phyloP scores from a whole-genome alignment of 2,113 vertebrate species.

The Caracal caracal region DNA sequence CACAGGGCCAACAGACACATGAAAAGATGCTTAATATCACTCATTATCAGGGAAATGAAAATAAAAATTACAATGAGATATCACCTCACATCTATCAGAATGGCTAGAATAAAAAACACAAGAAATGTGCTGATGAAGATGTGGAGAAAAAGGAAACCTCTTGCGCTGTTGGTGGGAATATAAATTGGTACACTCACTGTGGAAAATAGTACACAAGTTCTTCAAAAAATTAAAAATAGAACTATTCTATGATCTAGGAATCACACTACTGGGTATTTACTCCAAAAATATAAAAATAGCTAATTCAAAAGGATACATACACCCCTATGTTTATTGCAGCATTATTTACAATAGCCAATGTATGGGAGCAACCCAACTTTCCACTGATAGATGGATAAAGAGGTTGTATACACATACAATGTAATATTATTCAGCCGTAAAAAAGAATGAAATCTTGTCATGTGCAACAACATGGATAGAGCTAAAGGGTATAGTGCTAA shows the following conservation, averaged over 20 bases:
- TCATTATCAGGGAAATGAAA: background rate
- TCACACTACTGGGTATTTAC: background rate
- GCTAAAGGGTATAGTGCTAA: background rate
- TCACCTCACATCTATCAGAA: background rate
- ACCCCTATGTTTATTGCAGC: background rate
- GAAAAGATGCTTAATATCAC: background rate
- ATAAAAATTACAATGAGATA: background rate
- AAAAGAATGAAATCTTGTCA: background rate
- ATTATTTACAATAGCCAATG: background rate
- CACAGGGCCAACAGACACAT: background rate
- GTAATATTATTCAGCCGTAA: background rate
- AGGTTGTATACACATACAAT: background rate
- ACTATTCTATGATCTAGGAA: background rate
- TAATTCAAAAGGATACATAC: background rate
- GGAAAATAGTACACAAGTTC: background rate
- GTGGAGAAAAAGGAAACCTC: background rate
- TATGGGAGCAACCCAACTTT: background rate
- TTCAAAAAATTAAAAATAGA: background rate
- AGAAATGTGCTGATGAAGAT: background rate
- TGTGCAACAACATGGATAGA: background rate
- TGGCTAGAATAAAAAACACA: background rate
- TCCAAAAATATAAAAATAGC: background rate
- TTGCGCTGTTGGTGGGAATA: background rate
- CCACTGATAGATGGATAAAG: background rate
- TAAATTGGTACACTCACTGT: background rate